Evolutionary conservation across 2,797 vertebrate genomes (phyloP).

Genomic region (Lindbergichthys nudifrons): DNA sequence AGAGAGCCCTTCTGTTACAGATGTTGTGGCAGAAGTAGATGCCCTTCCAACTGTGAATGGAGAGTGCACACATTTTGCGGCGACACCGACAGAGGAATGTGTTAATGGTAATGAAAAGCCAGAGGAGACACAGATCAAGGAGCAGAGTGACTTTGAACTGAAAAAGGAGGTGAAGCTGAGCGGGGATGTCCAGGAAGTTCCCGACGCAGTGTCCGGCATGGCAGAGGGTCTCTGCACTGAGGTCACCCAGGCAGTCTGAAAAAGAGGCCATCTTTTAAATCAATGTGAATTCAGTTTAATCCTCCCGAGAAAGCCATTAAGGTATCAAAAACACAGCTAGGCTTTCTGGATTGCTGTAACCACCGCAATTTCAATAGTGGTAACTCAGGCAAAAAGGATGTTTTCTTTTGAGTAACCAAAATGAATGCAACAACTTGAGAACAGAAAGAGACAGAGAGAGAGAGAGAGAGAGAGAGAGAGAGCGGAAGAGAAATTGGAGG

Average conservation of each 20-base stretch:
- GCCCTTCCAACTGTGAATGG: slow-evolving; percentile 74
- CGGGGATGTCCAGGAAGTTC: slow-evolving; percentile 69
- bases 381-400: slow-evolving; percentile 76
- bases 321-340: slow-evolving; percentile 67
- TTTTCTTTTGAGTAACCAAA: slow-evolving; percentile 79
- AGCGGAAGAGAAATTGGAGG: slow-evolving; percentile 38
- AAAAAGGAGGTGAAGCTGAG: slow-evolving; percentile 82
- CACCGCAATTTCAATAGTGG: slow-evolving; percentile 71
- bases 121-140: slow-evolving; percentile 68
- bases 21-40: slow-evolving; percentile 51
- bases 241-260: slow-evolving; percentile 81
- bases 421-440: slow-evolving; percentile 74
- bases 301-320: slow-evolving; percentile 56
- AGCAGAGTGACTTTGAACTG: slow-evolving; percentile 80
- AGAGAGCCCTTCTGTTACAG: slow-evolving; percentile 54
- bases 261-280: slow-evolving; percentile 47
- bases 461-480: slow-evolving; percentile 26
- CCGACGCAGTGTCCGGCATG: slow-evolving; percentile 66
- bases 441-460: slow-evolving; percentile 37
- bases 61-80: slow-evolving; percentile 59
- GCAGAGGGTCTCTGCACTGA: slow-evolving; percentile 72
- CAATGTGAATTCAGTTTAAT: slow-evolving; percentile 65
- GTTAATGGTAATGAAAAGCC: slow-evolving; percentile 77
- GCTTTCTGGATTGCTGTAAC: slow-evolving; percentile 75
- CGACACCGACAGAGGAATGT: slow-evolving; percentile 66